Base-by-base conservation (phyloP, 2,888 invertebrate genomes). In the Acleris literana region DNA sequence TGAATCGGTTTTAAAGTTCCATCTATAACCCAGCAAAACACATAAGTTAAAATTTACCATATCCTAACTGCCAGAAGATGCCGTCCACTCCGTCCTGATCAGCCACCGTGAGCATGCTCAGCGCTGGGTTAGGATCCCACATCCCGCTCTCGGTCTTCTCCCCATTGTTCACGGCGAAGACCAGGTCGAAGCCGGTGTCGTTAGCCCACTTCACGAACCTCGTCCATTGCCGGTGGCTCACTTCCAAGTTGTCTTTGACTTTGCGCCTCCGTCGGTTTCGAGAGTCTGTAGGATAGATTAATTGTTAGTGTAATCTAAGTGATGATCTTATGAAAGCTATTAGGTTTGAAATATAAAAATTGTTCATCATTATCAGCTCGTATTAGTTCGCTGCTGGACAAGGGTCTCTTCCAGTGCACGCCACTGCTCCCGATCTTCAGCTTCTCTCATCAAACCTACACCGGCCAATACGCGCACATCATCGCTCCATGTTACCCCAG, bases 11-110 rank as follows among this genome's bases (percentile, higher is more conserved):
- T 20, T 22, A 22, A 22, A 22, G 22, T 22, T 22, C 25, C 25
- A 1, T 25, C 6, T 25, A 25, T 25, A 25, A 25, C 25, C 25
- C 25, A 25, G 1, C 0, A 25, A 25, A 25, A 25, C 6, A 6
- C 1, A 25, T 1, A 25, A 25, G 25, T 25, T 25, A 2, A 25
- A 33, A 33, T 86, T 88, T 84, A 96, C 96, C 95, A 79, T 95
- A 95, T 63, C 95, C 96, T 20, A 96, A 83, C 83, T 97, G 96
- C 96, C 96, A 97, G 71, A 93, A 94, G 25, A 95, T 94, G 66
- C 94, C 93, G 7, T 94, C 90, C 22, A 94, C 93, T 46, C 94
- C 94, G 67, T 94, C 93, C 75, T 93, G 93, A 68, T 95, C 94
- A 6, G 95, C 95, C 57, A 95, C 94, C 4, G 95, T 94, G 56